Evolutionary conservation across 2,888 invertebrate species (phyloP).

Genomic region (Onchidella celtica): DNA sequence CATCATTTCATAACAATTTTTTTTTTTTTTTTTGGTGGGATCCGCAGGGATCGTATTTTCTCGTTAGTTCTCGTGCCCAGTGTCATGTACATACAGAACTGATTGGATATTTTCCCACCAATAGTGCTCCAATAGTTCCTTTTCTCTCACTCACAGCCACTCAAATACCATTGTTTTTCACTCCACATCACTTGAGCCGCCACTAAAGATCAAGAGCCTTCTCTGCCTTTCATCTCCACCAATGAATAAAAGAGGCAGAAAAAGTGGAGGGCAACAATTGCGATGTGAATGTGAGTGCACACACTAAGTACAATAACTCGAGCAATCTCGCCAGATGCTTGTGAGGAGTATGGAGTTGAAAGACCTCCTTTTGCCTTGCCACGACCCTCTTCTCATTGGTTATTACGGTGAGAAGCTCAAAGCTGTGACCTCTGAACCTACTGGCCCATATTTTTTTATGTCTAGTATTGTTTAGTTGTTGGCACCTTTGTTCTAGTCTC

Average conservation of each 20-base stretch:
- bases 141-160: neutral
- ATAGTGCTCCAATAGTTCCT: neutral
- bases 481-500: no score
- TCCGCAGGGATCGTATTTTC: no score
- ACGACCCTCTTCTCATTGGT: no score
- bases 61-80: neutral
- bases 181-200: conserved; percentile 2
- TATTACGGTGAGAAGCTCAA: no score
- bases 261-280: conserved; percentile 4
- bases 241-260: neutral
- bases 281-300: neutral
- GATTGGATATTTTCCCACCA: conserved; percentile 29
- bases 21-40: no score
- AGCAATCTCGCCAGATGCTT: neutral
- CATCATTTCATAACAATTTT: no score
- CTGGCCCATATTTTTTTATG: no score
- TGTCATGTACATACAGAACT: conserved; percentile 1
- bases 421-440: no score
- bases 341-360: no score
- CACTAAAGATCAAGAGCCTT: conserved; percentile 16
- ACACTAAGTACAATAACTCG: neutral
- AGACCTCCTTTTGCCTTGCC: no score
- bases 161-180: neutral
- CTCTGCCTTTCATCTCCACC: conserved; percentile 14
- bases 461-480: no score